Percentiles rank a stretch among this genome's conserved stretches.
These are phyloP conservation scores for Plectrocnemia conspersa DNA, from an alignment of 1,140 invertebrate species.

Conservation along the genomic window DNA sequence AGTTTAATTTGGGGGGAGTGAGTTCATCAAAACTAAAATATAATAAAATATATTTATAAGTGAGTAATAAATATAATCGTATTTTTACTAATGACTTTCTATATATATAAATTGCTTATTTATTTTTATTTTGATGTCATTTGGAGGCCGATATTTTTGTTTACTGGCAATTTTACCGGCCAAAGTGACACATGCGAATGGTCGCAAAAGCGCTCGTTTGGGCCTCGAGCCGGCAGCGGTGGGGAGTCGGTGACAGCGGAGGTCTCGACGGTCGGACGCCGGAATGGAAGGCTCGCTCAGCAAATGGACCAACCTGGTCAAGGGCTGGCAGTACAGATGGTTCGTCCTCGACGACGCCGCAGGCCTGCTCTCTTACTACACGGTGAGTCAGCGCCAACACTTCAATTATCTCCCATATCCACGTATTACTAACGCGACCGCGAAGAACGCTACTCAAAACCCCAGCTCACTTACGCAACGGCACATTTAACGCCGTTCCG, in stretches of 20 bases:
- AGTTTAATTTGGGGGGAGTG: too few species aligned
- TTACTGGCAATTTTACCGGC: not conserved
- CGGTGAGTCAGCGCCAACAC: conserved; percentile 70
- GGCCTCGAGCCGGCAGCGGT: not conserved
- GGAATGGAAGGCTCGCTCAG: conserved; percentile 96
- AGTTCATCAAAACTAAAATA: too few species aligned
- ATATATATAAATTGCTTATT: too few species aligned
- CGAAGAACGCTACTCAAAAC: too few species aligned
- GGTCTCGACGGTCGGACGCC: not conserved
- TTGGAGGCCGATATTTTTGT: too few species aligned
- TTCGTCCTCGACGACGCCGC: conserved; percentile 97
- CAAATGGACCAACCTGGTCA: conserved; percentile 99
- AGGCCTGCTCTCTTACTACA: conserved; percentile 93
- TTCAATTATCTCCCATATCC: conserved; percentile 13
- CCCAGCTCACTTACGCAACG: too few species aligned
- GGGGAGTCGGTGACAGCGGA: not conserved
- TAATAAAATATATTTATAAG: too few species aligned
- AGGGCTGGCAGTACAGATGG: conserved; percentile 99
- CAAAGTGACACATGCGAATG: not conserved
- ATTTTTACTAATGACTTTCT: too few species aligned
- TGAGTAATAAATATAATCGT: too few species aligned
- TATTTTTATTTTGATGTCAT: not conserved
- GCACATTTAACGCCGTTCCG: too few species aligned
- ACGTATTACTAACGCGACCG: too few species aligned
- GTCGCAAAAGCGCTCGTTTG: not conserved